Conservation (phyloP, 2,113 vertebrate genomes). For the Festucalex cinctus region DNA sequence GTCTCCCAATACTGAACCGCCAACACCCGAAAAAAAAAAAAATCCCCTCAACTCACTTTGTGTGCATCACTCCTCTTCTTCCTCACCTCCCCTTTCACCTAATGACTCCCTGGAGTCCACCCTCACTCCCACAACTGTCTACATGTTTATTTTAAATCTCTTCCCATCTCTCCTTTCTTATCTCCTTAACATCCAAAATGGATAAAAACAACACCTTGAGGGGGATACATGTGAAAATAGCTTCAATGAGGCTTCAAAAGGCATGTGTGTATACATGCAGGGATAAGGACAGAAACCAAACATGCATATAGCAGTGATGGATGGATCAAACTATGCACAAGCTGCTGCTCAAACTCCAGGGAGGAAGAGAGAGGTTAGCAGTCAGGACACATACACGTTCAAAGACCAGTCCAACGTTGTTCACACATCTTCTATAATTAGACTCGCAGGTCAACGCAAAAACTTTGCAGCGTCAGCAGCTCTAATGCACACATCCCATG, state of each 20-base stretch:
- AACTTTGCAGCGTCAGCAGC: slow-evolving; percentile 44
- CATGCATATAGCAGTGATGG: neutral
- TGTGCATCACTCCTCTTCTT: slow-evolving; percentile 21
- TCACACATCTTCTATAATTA: slow-evolving; percentile 44
- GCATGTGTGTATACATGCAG: neutral
- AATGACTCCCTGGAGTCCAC: slow-evolving; percentile 35
- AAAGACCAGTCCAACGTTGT: slow-evolving; percentile 19
- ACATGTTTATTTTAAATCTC: slow-evolving; percentile 25
- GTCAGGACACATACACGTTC: slow-evolving; percentile 22
- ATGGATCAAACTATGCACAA: slow-evolving; percentile 2
- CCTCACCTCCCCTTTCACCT: slow-evolving; percentile 24
- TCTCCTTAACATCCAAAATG: slow-evolving; percentile 20
- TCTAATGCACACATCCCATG: neutral
- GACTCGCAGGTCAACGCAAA: slow-evolving; percentile 44
- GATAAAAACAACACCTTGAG: slow-evolving; percentile 12
- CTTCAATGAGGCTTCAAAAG: slow-evolving; percentile 8
- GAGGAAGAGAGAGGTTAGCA: neutral
- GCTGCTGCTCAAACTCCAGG: neutral
- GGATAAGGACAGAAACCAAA: neutral
- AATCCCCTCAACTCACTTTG: slow-evolving; percentile 7
- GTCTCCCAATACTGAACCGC: neutral
- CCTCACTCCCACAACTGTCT: slow-evolving; percentile 5
- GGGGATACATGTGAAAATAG: neutral
- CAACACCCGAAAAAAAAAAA: no score
- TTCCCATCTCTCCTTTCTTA: slow-evolving; percentile 15